Conservation (phyloP, 2,888 invertebrate genomes). For the Leucoma salicis region DNA sequence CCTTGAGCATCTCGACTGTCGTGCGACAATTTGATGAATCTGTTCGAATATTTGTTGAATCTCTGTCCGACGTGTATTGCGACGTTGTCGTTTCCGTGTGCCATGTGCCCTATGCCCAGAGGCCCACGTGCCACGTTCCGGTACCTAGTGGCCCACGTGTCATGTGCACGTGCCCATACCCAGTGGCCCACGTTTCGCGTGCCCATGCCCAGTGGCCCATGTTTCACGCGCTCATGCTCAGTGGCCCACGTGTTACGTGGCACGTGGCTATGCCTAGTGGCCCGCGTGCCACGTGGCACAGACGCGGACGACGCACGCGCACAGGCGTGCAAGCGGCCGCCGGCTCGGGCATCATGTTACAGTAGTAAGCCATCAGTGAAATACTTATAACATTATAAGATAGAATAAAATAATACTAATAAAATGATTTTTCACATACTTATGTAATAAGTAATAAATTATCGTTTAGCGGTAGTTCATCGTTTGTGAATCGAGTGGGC, state of each 20-base stretch:
- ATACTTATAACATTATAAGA: constrained; percentile 54
- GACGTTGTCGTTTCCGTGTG: constrained; percentile 21
- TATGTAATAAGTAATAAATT: constrained; percentile 74
- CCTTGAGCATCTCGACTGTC: constrained; percentile 44
- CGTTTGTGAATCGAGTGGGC: constrained; percentile 60
- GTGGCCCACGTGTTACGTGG: not conserved
- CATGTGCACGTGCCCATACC: not conserved
- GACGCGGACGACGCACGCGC: constrained; percentile 25
- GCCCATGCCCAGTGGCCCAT: not conserved
- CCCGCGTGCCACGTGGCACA: constrained; percentile 16
- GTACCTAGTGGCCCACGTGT: not conserved
- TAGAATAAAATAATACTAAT: constrained; percentile 65
- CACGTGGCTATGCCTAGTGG: not conserved
- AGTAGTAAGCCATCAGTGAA: constrained; percentile 54
- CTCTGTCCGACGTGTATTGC: constrained; percentile 30
- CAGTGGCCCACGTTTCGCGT: constrained; percentile 12
- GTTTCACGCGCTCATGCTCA: constrained; percentile 1
- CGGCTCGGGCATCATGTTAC: constrained; percentile 47
- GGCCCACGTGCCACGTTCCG: not conserved
- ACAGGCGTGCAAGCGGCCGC: constrained; percentile 41
- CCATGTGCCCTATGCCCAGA: constrained; percentile 12
- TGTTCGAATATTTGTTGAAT: constrained; percentile 41
- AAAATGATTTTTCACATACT: constrained; percentile 75
- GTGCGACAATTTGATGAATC: constrained; percentile 43
- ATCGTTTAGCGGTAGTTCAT: constrained; percentile 71